Conservation (phyloP, 2,797 vertebrate species). For the Kryptopterus vitreolus region DNA sequence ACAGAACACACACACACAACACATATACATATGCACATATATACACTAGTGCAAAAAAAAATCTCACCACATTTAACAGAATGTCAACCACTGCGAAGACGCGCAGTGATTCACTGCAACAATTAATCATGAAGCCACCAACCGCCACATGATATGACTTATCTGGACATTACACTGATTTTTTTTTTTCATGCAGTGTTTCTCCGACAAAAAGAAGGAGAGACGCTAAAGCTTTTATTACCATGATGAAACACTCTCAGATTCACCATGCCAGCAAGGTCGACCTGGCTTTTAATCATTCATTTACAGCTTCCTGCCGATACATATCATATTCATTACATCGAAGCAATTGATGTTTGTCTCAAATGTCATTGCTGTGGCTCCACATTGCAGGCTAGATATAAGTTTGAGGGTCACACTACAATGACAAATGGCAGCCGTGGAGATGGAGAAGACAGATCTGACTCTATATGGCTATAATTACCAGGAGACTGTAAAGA, state of each 20-base stretch:
- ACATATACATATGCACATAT: conserved; percentile 15
- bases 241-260: conserved; percentile 49
- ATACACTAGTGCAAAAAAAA: not conserved
- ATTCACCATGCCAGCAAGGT: conserved; percentile 42
- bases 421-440: conserved; percentile 54
- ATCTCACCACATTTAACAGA: conserved; percentile 33
- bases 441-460: conserved; percentile 44
- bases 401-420: conserved; percentile 50
- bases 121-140: conserved; percentile 55
- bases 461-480: conserved; percentile 43
- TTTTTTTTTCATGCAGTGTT: conserved; percentile 32
- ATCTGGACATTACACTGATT: conserved; percentile 54
- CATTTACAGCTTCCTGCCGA: conserved; percentile 51
- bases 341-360: conserved; percentile 57
- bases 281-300: conserved; percentile 51
- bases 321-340: conserved; percentile 57
- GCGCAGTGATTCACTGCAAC: conserved; percentile 28
- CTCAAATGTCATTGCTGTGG: conserved; percentile 54
- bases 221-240: conserved; percentile 52
- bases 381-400: conserved; percentile 48
- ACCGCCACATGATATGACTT: conserved; percentile 49
- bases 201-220: conserved; percentile 30
- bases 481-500: conserved; percentile 40
- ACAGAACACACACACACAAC: not conserved
- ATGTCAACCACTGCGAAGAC: conserved; percentile 36